Conservation (phyloP, 2,113 vertebrate species). For the Rynchops niger region DNA sequence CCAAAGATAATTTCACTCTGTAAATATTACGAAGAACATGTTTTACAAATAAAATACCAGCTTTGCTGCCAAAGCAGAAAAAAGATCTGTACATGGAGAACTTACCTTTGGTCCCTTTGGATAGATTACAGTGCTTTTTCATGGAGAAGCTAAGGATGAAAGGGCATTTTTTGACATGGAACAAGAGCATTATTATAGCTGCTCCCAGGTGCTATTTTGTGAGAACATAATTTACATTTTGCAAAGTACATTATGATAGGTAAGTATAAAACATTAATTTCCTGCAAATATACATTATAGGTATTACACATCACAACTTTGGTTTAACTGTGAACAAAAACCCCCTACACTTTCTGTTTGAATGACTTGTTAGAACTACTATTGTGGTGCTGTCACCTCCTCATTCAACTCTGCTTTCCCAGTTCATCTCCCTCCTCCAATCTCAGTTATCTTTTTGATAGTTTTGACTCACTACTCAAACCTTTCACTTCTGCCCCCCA, state of each 20-base stretch:
- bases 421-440: neutral
- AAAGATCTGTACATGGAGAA: neutral
- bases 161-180: neutral
- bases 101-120: neutral
- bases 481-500: neutral
- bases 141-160: neutral
- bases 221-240: neutral
- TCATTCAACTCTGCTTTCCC: neutral
- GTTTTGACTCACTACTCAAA: neutral
- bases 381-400: neutral
- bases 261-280: neutral
- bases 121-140: neutral
- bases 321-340: neutral
- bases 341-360: neutral
- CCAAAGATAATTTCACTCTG: neutral
- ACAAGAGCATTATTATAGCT: neutral
- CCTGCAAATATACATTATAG: neutral
- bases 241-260: neutral
- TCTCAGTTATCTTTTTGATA: neutral
- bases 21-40: neutral
- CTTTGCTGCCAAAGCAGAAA: neutral
- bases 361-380: neutral
- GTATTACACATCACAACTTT: neutral
- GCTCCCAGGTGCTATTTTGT: neutral
- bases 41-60: neutral